These are phyloP conservation scores for Ptycholaimellus sp. DNA, from an alignment of 2,888 invertebrate genomes.

Conservation along the genomic window DNA sequence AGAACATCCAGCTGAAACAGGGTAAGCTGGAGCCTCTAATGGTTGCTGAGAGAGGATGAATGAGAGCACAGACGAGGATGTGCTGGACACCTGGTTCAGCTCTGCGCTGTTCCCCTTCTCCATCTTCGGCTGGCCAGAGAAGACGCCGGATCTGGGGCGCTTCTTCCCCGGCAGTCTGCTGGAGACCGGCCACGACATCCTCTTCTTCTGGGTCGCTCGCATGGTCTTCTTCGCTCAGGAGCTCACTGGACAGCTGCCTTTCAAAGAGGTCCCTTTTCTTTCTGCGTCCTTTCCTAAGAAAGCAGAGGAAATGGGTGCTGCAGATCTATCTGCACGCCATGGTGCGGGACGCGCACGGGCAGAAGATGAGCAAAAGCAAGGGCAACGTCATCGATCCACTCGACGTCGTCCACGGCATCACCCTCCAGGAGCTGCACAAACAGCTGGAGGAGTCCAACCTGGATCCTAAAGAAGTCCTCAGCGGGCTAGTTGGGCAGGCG, in stretches of 20 bases:
- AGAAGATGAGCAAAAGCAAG: conserved; percentile 95
- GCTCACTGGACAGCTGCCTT: conserved; percentile 67
- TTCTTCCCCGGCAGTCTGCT: conserved; percentile 75
- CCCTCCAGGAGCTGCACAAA: conserved; percentile 47
- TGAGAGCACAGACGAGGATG: conserved; percentile 58
- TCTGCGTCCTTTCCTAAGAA: conserved; percentile 1
- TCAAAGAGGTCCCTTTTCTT: conserved; percentile 37
- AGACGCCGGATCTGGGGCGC: conserved; percentile 32
- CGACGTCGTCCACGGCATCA: conserved; percentile 68
- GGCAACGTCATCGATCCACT: conserved; percentile 94
- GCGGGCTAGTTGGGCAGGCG: neutral
- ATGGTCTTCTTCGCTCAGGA: conserved; percentile 93
- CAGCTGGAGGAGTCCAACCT: conserved; percentile 54
- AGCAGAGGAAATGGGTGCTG: conserved; percentile 1
- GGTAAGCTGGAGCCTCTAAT: conserved; percentile 15
- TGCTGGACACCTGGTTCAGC: conserved; percentile 97
- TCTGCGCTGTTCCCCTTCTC: conserved; percentile 86
- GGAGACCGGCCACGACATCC: conserved; percentile 64
- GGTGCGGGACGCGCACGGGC: conserved; percentile 85
- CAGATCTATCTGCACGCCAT: conserved; percentile 80
- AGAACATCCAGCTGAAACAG: conserved; percentile 27
- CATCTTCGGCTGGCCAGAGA: conserved; percentile 82
- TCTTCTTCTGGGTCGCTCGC: conserved; percentile 98
- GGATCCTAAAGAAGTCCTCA: conserved; percentile 39
- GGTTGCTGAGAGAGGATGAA: neutral